Conservation (phyloP, 2,888 invertebrate species). For the Tenthredo amoena region DNA sequence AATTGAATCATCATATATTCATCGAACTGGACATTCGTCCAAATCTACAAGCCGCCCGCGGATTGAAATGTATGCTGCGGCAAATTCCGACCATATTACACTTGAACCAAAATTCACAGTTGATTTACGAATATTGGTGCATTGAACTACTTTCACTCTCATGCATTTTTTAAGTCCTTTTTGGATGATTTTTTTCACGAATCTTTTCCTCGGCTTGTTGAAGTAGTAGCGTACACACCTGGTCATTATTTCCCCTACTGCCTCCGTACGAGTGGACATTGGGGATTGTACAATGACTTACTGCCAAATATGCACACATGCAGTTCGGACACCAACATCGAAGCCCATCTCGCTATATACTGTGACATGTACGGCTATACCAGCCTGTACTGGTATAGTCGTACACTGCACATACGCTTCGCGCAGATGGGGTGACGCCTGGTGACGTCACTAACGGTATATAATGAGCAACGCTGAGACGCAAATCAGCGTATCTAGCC, state of each 20-base stretch:
- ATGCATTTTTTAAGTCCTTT: not conserved
- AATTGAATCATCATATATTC: not conserved
- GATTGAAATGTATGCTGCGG: not conserved
- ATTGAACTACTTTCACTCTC: not conserved
- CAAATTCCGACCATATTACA: slow-evolving; percentile 9
- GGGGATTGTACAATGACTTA: not conserved
- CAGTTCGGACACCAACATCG: slow-evolving; percentile 17
- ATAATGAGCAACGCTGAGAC: too few relatives aligned
- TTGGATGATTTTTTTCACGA: not conserved
- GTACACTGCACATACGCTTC: too few relatives aligned
- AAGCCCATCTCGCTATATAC: slow-evolving; percentile 21
- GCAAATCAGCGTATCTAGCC: too few relatives aligned
- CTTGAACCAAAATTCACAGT: not conserved
- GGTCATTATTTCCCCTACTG: not conserved
- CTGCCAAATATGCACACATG: not conserved
- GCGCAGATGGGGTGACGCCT: too few relatives aligned
- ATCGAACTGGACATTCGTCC: slow-evolving; percentile 28
- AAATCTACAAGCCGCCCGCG: not conserved
- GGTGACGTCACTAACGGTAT: too few relatives aligned
- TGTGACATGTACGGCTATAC: too few relatives aligned
- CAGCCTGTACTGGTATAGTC: too few relatives aligned
- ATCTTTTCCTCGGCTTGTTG: not conserved
- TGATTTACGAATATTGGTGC: slow-evolving; percentile 14
- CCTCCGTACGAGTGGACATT: not conserved
- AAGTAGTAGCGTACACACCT: not conserved